Evolutionary conservation across 2,888 invertebrate genomes (phyloP), one percentile per base, ranked within the genome.

Genomic region (Onchidella celtica): DNA sequence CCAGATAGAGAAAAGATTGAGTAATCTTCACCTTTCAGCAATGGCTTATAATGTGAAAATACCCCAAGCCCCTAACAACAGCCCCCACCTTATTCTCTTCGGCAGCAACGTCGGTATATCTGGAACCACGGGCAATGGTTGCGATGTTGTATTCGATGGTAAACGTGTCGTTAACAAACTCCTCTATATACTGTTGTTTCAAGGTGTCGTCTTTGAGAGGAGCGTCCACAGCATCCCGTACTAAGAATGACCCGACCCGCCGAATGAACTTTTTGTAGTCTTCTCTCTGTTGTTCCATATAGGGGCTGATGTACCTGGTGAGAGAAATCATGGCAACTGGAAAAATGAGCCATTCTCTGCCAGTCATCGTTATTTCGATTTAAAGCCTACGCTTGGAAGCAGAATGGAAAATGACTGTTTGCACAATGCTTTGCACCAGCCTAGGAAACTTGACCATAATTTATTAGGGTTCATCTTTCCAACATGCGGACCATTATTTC

Each of bases 251-350:
- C 0, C 87, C 91, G 29, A 90, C 86, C 0, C 84, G 82, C 36
- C 88, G 81, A 77, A 92, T 91, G 83, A 89, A 91, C 59, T 87
- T 88, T 86, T 88, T 90, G 87, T 91, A 90, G 68, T 88, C 90
- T 11, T 84, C 79, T n/a, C 86, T 85, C 38, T 87, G 81, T 89
- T 90, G 79, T n/a, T 59, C 65, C 4, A 21, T 24, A 32, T 65
- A 59, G 32, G 81, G 76, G 27, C 57, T 38, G 9, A 29, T 6
- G 55, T 81, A 81, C 81, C 81, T 81, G 68, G 17, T 32, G 17
- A 14, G 6, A 68, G 9, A 65, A 14, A 27, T 65, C 6, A 14
- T 11, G 6, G n/a, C n/a, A n/a, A n/a, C n/a, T n/a, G n/a, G n/a
- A n/a, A n/a, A n/a, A n/a, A 55, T 14, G 55, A 14, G 55, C 17